Evolutionary conservation across 2,888 invertebrate genomes (phyloP), one percentile per base, ranked within the genome.

Genomic region (Myopa tessellatipennis): DNA sequence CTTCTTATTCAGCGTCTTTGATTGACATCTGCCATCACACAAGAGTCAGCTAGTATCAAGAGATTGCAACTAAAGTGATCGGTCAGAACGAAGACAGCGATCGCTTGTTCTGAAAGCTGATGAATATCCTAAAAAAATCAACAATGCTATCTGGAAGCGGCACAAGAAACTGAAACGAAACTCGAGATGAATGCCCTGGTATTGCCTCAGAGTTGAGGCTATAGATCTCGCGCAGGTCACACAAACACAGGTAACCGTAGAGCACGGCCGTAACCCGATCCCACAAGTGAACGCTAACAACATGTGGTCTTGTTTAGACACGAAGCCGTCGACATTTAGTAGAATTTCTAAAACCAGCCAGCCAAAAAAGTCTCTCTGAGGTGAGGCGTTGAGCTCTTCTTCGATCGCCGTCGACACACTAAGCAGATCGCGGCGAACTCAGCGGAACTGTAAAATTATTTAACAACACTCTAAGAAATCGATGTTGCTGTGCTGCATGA

Each of bases 161-260:
- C 68, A 68, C 38, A 36, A 68, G n/a, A 68, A 69, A 69, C 69
- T 69, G 18, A 45, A 52, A 52, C 52, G 69, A 69, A 69, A 50
- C 45, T 69, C 69, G n/a, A 69, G 69, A 69, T 69, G 69, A 8
- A 69, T 69, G 18, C 69, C 40, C 36, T 65, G 63, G 34, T 65
- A 36, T 38, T 36, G 63, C 63, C 63, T 14, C 67, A 67, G 18
- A 36, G 40, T 67, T 67, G 36, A 65, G 63, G n/a, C 40, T 10
- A 36, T 38, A n/a, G 8, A n/a, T 6, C 26, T 10, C 1, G 16
- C 55, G 0, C 14, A 4, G 16, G 55, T 55, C 55, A n/a, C 55
- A 55, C 55, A 4, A 5, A 55, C n/a, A 5, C 55, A 14, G 14
- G 55, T 55, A n/a, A 55, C n/a, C n/a, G 55, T 12, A 36, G 38